Evolutionary conservation across 2,797 vertebrate species (phyloP).

Genomic region (Gambelia wislizenii): DNA sequence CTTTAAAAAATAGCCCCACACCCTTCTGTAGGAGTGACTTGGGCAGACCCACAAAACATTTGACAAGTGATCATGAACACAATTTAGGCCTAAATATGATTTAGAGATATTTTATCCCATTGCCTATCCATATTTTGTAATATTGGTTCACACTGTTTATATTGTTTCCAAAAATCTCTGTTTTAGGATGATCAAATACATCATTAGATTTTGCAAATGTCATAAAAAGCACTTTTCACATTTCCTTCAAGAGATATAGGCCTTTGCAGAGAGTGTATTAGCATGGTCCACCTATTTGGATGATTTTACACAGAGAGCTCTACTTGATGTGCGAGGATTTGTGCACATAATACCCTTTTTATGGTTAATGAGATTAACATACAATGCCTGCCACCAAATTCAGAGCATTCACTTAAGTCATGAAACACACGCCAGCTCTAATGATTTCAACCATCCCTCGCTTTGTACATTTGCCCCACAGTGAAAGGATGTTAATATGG

Average conservation of each 20-base stretch:
- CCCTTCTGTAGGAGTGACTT: background rate
- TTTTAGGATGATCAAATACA: background rate
- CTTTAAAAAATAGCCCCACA: background rate
- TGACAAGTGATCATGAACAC: background rate
- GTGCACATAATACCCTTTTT: slow-evolving; percentile 56
- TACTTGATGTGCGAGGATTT: slow-evolving; percentile 55
- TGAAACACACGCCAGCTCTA: slow-evolving; percentile 54
- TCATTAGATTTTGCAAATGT: background rate
- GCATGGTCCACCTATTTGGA: slow-evolving; percentile 49
- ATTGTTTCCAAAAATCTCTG: background rate
- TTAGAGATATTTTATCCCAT: background rate
- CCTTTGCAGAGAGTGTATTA: slow-evolving; percentile 45
- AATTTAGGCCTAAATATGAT: too few relatives aligned
- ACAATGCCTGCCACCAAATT: slow-evolving; percentile 54
- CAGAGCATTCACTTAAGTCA: slow-evolving; percentile 66
- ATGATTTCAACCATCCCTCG: slow-evolving; percentile 59
- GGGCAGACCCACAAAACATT: background rate
- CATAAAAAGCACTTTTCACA: background rate
- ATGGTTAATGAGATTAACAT: slow-evolving; percentile 76
- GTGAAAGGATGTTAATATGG: slow-evolving; percentile 68
- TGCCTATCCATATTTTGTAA: background rate
- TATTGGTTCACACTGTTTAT: background rate
- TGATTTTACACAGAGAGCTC: slow-evolving; percentile 41
- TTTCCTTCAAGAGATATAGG: slow-evolving; percentile 17
- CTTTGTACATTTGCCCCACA: slow-evolving; percentile 58